phyloP scores from a whole-genome alignment of 2,888 invertebrate species.

The Lacanobia wlatinum region DNA sequence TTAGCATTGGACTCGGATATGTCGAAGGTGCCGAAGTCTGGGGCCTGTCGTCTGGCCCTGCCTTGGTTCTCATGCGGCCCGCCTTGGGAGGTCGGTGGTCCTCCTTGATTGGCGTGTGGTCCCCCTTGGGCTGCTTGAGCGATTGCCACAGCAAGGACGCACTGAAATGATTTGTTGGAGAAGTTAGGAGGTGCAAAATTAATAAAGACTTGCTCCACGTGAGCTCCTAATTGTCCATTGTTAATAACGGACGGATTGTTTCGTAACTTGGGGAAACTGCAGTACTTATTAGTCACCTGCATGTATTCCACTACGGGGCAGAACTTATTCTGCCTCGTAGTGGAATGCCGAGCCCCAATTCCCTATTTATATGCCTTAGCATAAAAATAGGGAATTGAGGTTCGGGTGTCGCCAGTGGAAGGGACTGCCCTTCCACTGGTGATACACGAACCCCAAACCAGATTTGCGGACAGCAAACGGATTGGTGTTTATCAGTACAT shows the following conservation, averaged over 20 bases:
- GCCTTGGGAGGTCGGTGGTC: slow-evolving; percentile 28
- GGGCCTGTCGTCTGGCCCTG: slow-evolving; percentile 40
- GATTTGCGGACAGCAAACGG: neutral
- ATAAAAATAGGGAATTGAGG: too few species aligned
- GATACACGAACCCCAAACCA: neutral
- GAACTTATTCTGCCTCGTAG: too few species aligned
- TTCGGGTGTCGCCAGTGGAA: too few species aligned
- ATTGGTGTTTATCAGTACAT: neutral
- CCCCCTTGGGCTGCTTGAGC: slow-evolving; percentile 48
- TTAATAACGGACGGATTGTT: too few species aligned
- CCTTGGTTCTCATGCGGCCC: slow-evolving; percentile 54
- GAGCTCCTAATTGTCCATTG: neutral
- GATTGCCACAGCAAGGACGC: slow-evolving; percentile 30
- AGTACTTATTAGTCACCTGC: neutral
- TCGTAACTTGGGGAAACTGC: neutral
- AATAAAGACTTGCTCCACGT: neutral
- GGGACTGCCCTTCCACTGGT: neutral
- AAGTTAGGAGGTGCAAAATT: neutral
- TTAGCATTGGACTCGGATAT: slow-evolving; percentile 41
- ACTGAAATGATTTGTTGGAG: slow-evolving; percentile 40
- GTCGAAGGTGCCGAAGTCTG: slow-evolving; percentile 30
- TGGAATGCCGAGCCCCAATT: too few species aligned
- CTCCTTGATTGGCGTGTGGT: slow-evolving; percentile 45
- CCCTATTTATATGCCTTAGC: too few species aligned
- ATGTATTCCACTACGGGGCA: neutral